Evolutionary conservation across 1,140 invertebrate genomes (phyloP).

Genomic region (Drosophila ficusphila): DNA sequence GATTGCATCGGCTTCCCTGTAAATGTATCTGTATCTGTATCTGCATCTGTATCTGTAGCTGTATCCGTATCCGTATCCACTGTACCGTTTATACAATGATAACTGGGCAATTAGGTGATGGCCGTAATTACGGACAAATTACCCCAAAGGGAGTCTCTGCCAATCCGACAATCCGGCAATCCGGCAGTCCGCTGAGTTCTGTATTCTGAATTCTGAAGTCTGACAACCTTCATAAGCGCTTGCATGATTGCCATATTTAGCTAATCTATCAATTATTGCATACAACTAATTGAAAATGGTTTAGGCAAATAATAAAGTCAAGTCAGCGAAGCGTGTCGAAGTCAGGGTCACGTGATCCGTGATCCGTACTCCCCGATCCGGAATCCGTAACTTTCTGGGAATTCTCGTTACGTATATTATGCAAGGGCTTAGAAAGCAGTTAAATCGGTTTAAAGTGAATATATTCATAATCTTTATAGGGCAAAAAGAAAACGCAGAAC

Average conservation of each 20-base stretch:
- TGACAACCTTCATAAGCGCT: conserved; percentile 40
- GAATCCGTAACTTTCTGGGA: not conserved
- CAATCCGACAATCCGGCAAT: conserved; percentile 18
- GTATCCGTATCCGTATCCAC: too few species aligned
- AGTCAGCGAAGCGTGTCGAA: conserved; percentile 45
- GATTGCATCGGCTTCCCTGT: conserved; percentile 11
- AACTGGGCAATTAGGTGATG: conserved; percentile 23
- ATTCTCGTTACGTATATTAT: not conserved
- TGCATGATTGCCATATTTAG: conserved; percentile 49
- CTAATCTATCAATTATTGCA: conserved; percentile 56
- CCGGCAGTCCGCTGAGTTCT: too few species aligned
- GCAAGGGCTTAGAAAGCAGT: conserved; percentile 1
- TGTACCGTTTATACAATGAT: conserved; percentile 28
- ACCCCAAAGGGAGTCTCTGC: conserved; percentile 28
- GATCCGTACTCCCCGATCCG: conserved; percentile 8
- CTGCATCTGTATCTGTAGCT: too few species aligned
- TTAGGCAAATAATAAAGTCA: conserved; percentile 53
- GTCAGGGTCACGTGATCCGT: conserved; percentile 52
- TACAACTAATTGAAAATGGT: conserved; percentile 58
- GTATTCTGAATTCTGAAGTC: too few species aligned
- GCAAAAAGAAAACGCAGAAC: too few species aligned
- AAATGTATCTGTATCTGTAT: too few species aligned
- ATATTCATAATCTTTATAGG: conserved; percentile 4
- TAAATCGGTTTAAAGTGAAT: not conserved
- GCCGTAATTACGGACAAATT: conserved; percentile 37